Conservation (phyloP, 1,140 invertebrate species). For the Antheraea pernyi region DNA sequence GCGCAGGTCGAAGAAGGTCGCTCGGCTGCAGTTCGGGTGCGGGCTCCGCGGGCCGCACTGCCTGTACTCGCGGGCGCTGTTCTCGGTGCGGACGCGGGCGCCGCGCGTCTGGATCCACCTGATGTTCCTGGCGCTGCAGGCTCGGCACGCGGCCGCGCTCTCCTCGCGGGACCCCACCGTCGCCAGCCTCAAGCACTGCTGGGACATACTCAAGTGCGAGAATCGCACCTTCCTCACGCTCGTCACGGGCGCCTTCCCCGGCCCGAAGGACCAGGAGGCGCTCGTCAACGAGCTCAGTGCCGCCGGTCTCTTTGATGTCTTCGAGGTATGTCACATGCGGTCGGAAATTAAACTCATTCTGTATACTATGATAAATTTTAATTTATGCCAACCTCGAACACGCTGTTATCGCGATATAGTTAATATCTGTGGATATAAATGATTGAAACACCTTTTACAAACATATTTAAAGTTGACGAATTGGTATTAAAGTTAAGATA, state of each 20-base stretch:
- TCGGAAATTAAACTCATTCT: no score
- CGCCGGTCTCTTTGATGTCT: constrained; percentile 94
- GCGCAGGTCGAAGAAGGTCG: constrained; percentile 90
- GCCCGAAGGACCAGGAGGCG: constrained; percentile 91
- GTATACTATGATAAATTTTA: no score
- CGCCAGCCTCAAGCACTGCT: constrained; percentile 92
- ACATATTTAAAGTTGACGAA: no score
- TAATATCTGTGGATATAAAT: no score
- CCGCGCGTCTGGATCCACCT: constrained; percentile 96
- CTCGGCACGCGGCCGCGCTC: constrained; percentile 88
- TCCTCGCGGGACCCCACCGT: constrained; percentile 92
- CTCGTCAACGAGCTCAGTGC: constrained; percentile 92
- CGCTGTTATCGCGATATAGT: no score
- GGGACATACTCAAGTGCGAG: constrained; percentile 95
- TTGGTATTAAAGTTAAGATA: no score
- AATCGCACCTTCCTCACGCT: constrained; percentile 93
- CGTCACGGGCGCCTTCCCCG: constrained; percentile 95
- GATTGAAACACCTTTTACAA: no score
- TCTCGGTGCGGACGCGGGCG: constrained; percentile 92
- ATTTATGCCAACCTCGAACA: no score
- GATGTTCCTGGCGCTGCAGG: constrained; percentile 95
- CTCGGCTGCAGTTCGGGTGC: constrained; percentile 94
- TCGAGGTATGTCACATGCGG: constrained; percentile 82
- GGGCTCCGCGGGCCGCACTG: constrained; percentile 92
- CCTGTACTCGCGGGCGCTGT: constrained; percentile 92